Base-by-base conservation (phyloP, 64 coral and sea anemone genomes). In the Hydrozoanthus tunicans region DNA sequence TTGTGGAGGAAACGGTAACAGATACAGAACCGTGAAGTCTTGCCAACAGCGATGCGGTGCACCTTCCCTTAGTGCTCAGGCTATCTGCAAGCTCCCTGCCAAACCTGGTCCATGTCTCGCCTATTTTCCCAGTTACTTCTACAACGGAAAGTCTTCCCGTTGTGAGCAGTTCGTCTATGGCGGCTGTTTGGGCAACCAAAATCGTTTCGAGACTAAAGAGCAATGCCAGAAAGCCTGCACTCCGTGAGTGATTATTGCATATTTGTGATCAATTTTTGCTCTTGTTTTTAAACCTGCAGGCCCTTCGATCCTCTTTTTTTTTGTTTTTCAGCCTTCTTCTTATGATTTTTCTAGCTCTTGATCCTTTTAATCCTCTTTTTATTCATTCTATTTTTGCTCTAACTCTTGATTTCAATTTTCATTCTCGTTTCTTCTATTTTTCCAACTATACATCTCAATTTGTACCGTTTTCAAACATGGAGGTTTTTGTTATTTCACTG, bases 1-100 rank as follows among this genome's bases (percentile, higher is more conserved):
- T 17, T 81, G 78, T 24, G 12, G n/a, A 9, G 20, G 78, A 23
- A 81, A 81, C 56, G 78, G 78, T 6, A 81, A 81, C 57, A 81
- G 61, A 7, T 81, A 81, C n/a, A 11, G 61, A 12, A 27, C 78
- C 6, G 5, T 58, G 1, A 9, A 62, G 56, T 58, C 53, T 58
- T 81, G 78, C 12, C 3, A 81, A 26, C 53, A 13, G 11, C 17
- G 9, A 6, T 81, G 78, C 58, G 52, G 52, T 24, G 24, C 25
- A 24, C 73, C 70, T 26, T 3, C 32, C 20, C 5, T 26, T 7
- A 73, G 12, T 43, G 52, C 25, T 11, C 7, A 10, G 27, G 27
- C 73, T 2, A 61, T 81, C 7, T 81, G 78, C 78, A 43, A 1
- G 20, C 78, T 60, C n/a, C 15, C 15, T 60, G 2, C 57, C 20